Evolutionary conservation across 2,797 vertebrate species (phyloP).

Genomic region (Furcifer pardalis): DNA sequence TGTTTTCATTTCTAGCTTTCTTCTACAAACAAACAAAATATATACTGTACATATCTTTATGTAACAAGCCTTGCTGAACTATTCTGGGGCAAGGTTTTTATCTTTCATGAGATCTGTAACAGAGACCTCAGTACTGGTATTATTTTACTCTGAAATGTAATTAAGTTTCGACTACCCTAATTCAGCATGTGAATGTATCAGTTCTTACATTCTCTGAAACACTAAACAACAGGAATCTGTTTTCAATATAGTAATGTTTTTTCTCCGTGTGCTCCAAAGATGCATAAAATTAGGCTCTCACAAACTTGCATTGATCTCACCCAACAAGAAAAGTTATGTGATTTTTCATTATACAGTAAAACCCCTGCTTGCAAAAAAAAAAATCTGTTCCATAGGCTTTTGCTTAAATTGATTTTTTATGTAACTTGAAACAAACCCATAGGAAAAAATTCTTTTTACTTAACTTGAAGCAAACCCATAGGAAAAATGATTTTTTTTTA

Average conservation of each 20-base stretch:
- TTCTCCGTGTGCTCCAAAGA: constrained; percentile 38
- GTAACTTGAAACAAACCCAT: too few species aligned
- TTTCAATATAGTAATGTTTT: constrained; percentile 32
- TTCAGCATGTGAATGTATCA: constrained; percentile 43
- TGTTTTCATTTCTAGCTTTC: constrained; percentile 26
- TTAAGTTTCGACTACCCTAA: constrained; percentile 46
- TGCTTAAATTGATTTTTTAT: too few species aligned
- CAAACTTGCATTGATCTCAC: constrained; percentile 19
- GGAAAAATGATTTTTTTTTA: too few species aligned
- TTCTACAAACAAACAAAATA: neutral
- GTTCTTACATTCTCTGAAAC: constrained; percentile 43
- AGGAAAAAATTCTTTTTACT: too few species aligned
- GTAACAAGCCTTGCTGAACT: constrained; percentile 11
- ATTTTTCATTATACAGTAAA: constrained; percentile 8
- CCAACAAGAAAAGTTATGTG: constrained; percentile 22
- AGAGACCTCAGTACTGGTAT: constrained; percentile 33
- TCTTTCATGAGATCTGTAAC: constrained; percentile 30
- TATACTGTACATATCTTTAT: neutral
- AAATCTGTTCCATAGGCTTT: too few species aligned
- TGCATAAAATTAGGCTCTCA: constrained; percentile 32
- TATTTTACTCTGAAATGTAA: constrained; percentile 41
- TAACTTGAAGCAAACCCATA: too few species aligned
- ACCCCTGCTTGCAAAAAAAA: too few species aligned
- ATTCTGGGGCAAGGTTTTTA: constrained; percentile 31
- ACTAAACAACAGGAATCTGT: constrained; percentile 47